A percentile compares a stretch with the other conserved stretches of the same genome.
phyloP scores from a whole-genome alignment of 2,113 vertebrate genomes.

The Procavia capensis region DNA sequence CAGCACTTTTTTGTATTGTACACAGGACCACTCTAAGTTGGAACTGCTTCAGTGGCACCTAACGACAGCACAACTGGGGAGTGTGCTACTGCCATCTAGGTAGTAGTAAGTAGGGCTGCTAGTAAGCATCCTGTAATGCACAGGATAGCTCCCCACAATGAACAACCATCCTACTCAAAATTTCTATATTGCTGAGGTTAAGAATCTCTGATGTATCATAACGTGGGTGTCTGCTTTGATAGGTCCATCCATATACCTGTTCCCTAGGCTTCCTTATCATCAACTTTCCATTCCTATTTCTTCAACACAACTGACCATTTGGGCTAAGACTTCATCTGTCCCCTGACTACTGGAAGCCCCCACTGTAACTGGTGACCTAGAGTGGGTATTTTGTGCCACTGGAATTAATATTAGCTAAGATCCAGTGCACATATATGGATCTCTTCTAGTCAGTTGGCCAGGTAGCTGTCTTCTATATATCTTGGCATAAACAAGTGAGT shows the following conservation, averaged over 20 bases:
- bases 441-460: not conserved
- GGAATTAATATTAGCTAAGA: constrained; percentile 1
- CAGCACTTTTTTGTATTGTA: no score
- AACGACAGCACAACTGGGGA: not conserved
- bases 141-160: not conserved
- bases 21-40: no score
- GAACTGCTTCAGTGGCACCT: no score
- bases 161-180: not conserved
- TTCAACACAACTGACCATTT: not conserved
- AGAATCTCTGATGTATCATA: not conserved
- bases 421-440: not conserved
- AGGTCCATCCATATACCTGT: not conserved
- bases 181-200: not conserved
- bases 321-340: not conserved
- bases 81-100: not conserved
- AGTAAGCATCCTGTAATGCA: not conserved
- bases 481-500: not conserved
- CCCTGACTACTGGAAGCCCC: not conserved
- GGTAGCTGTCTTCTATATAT: not conserved
- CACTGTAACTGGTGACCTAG: not conserved
- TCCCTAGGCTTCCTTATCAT: not conserved
- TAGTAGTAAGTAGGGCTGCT: not conserved
- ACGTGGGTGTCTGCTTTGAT: not conserved
- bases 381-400: not conserved
- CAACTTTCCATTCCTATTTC: not conserved